Conservation (phyloP, 2,888 invertebrate species). For the Selenia dentaria region DNA sequence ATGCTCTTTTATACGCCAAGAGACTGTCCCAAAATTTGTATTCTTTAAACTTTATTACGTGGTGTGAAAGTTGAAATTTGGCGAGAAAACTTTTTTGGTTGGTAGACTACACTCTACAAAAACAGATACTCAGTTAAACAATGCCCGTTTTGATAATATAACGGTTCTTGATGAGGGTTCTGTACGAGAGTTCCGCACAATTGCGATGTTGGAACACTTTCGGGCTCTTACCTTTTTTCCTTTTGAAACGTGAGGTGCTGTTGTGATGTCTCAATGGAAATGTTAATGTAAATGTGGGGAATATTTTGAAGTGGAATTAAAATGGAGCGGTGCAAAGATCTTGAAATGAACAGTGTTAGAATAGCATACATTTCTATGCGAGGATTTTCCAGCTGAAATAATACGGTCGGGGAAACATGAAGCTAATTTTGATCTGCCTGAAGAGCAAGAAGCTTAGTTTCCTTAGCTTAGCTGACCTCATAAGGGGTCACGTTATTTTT, state of each 20-base stretch:
- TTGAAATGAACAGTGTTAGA: neutral
- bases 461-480: too few relatives aligned
- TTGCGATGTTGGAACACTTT: constrained; percentile 31
- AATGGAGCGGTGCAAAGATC: constrained; percentile 5
- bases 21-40: constrained; percentile 34
- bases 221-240: constrained; percentile 28
- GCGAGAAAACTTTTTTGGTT: constrained; percentile 21
- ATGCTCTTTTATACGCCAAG: constrained; percentile 75
- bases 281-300: constrained; percentile 20
- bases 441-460: too few relatives aligned
- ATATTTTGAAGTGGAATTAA: constrained; percentile 16
- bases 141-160: constrained; percentile 73
- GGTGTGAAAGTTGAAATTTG: constrained; percentile 14
- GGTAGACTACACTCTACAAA: constrained; percentile 66
- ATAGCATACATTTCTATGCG: neutral
- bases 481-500: too few relatives aligned
- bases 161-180: constrained; percentile 60
- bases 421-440: constrained; percentile 3
- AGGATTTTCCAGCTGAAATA: constrained; percentile 4
- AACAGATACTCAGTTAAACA: constrained; percentile 70
- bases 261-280: constrained; percentile 27
- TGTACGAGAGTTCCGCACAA: constrained; percentile 39
- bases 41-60: constrained; percentile 10
- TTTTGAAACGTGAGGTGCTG: constrained; percentile 22
- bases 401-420: neutral